Evolutionary conservation across 1,140 invertebrate genomes (phyloP).

Genomic region (Pachypeltis micranthus): DNA sequence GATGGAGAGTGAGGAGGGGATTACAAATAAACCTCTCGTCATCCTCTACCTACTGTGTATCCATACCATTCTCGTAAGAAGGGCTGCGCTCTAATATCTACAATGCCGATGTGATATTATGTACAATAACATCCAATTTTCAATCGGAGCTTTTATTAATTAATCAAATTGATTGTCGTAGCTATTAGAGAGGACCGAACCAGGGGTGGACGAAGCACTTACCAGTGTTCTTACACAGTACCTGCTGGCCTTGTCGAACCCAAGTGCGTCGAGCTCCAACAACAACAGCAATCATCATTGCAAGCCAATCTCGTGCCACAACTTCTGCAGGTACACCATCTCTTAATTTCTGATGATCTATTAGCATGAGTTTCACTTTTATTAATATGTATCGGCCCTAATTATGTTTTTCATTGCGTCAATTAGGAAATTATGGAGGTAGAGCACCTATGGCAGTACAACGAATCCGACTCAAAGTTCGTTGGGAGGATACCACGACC

Average conservation of each 20-base stretch:
- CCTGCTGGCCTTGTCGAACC: slow-evolving; percentile 41
- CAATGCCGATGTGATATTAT: too few species aligned
- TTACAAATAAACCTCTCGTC: background rate
- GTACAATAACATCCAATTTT: too few species aligned
- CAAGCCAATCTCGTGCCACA: slow-evolving; percentile 36
- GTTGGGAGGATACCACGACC: slow-evolving; percentile 28
- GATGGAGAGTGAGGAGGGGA: too few species aligned
- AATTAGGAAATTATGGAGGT: slow-evolving; percentile 93
- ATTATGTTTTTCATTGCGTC: background rate
- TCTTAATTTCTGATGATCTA: too few species aligned
- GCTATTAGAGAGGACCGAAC: slow-evolving; percentile 91
- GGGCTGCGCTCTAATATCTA: too few species aligned
- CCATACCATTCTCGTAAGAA: too few species aligned
- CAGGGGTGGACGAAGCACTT: slow-evolving; percentile 85
- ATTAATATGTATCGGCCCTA: background rate
- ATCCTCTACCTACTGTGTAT: background rate
- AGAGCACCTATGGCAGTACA: slow-evolving; percentile 86
- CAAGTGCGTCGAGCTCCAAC: slow-evolving; percentile 27
- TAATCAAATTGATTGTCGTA: slow-evolving; percentile 29
- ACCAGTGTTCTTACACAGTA: slow-evolving; percentile 82
- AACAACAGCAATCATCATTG: slow-evolving; percentile 7
- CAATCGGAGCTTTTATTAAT: slow-evolving; percentile 18
- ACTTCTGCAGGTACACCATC: slow-evolving; percentile 40
- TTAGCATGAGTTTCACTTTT: background rate
- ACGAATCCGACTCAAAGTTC: slow-evolving; percentile 30